A percentile compares a stretch with the other conserved stretches of the same genome.
These are phyloP conservation scores for Pseudochaenichthys georgianus DNA, from an alignment of 2,797 vertebrate species.

Conservation along the genomic window DNA sequence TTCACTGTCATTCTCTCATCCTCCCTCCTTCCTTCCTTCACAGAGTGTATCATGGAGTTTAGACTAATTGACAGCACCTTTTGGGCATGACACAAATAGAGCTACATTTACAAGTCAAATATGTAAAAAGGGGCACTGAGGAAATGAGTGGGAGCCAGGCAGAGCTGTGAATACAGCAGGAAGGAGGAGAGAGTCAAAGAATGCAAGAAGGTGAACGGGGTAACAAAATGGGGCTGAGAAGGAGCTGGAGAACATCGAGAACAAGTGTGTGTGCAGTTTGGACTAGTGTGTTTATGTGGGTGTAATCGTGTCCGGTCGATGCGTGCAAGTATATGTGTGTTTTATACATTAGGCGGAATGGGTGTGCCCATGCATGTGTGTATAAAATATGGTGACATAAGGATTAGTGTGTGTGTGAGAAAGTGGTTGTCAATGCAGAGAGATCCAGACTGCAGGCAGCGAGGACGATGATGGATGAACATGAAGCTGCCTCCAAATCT, in stretches of 20 bases:
- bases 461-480: slow-evolving; percentile 69
- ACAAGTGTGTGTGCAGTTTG: slow-evolving; percentile 2
- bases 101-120: slow-evolving; percentile 83
- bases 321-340: slow-evolving; percentile 11
- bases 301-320: slow-evolving; percentile 8
- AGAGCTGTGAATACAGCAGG: slow-evolving; percentile 42
- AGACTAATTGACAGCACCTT: slow-evolving; percentile 78
- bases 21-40: slow-evolving; percentile 8
- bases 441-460: slow-evolving; percentile 40
- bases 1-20: neutral
- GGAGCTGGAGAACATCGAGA: neutral
- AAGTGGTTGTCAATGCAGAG: slow-evolving; percentile 41
- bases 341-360: slow-evolving; percentile 7
- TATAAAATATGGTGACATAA: neutral
- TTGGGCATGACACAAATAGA: slow-evolving; percentile 80
- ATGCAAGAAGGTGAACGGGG: slow-evolving; percentile 15
- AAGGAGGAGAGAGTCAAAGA: slow-evolving; percentile 17
- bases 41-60: slow-evolving; percentile 67
- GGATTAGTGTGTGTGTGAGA: neutral
- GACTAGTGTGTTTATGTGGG: slow-evolving; percentile 17
- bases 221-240: slow-evolving; percentile 22
- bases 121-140: slow-evolving; percentile 49
- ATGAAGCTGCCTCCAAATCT: slow-evolving; percentile 64
- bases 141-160: slow-evolving; percentile 56
- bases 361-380: slow-evolving; percentile 1